phyloP scores from a whole-genome alignment of 2,888 invertebrate species.

The Spisula solida region DNA sequence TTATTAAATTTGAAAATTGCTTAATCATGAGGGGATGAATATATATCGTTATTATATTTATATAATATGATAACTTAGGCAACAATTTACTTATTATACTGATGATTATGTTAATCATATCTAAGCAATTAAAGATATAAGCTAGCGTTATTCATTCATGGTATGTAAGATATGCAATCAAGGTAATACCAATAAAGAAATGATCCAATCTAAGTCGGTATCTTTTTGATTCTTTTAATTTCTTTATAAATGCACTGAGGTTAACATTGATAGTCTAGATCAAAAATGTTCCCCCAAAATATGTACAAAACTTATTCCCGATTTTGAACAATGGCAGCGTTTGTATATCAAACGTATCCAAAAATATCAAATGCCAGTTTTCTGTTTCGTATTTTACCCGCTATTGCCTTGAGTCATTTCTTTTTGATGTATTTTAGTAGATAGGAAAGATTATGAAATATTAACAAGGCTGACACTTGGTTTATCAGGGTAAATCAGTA shows the following conservation, averaged over 20 bases:
- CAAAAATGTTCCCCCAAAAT: background rate
- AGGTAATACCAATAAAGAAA: constrained; percentile 5
- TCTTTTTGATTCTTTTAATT: constrained; percentile 16
- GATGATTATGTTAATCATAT: background rate
- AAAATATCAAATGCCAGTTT: constrained; percentile 20
- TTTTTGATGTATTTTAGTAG: constrained; percentile 38
- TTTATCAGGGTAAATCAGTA: constrained; percentile 37
- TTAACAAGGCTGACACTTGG: constrained; percentile 68
- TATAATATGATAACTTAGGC: background rate
- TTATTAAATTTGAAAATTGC: background rate
- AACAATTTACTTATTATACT: background rate
- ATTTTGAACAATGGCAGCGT: constrained; percentile 18
- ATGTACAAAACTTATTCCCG: background rate
- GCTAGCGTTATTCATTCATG: background rate
- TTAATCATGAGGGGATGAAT: background rate
- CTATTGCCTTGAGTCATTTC: constrained; percentile 46
- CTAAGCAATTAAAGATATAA: background rate
- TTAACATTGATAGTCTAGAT: constrained; percentile 13
- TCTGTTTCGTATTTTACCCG: constrained; percentile 30
- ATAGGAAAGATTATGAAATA: constrained; percentile 69
- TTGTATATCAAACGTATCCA: background rate
- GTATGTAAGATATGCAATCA: background rate
- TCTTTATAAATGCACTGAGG: constrained; percentile 16
- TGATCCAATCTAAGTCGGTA: background rate
- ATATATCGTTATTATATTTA: background rate